Percentiles rank a stretch among this genome's conserved stretches.
Conservation (phyloP, 64 coral and sea anemone species). For the Platygyra sinensis region DNA sequence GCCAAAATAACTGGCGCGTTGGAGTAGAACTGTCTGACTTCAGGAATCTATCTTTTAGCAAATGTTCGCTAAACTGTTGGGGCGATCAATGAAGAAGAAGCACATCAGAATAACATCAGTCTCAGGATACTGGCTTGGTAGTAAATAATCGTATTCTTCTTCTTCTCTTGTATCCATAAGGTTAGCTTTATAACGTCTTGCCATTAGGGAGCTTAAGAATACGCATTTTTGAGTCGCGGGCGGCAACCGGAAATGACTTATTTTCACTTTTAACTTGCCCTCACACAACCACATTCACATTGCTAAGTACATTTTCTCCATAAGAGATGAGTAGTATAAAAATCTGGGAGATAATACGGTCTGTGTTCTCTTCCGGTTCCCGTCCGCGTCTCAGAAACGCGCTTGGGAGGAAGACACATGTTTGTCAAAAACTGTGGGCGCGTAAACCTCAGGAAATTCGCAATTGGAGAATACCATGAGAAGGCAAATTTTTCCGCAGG, state of each 20-base stretch:
- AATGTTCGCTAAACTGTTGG: slow-evolving; percentile 90
- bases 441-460: slow-evolving; percentile 90
- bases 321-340: too few relatives aligned
- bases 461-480: slow-evolving; percentile 91
- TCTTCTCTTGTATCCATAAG: slow-evolving; percentile 94
- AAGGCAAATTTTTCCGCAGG: slow-evolving; percentile 97
- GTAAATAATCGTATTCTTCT: slow-evolving; percentile 87
- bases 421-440: slow-evolving; percentile 93
- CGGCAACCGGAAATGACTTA: too few relatives aligned
- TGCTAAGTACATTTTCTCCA: too few relatives aligned
- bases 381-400: too few relatives aligned
- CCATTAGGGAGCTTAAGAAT: too few relatives aligned
- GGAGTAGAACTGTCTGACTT: slow-evolving; percentile 93
- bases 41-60: slow-evolving; percentile 90
- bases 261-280: too few relatives aligned
- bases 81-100: slow-evolving; percentile 93
- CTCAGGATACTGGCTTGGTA: slow-evolving; percentile 85
- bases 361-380: too few relatives aligned
- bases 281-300: too few relatives aligned
- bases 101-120: slow-evolving; percentile 94
- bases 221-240: too few relatives aligned
- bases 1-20: slow-evolving; percentile 93
- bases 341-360: too few relatives aligned
- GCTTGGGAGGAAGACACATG: slow-evolving; percentile 93
- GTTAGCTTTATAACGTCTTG: too few relatives aligned